Evolutionary conservation across 2,113 vertebrate species (phyloP).

Genomic region (Tylochromis polylepis): DNA sequence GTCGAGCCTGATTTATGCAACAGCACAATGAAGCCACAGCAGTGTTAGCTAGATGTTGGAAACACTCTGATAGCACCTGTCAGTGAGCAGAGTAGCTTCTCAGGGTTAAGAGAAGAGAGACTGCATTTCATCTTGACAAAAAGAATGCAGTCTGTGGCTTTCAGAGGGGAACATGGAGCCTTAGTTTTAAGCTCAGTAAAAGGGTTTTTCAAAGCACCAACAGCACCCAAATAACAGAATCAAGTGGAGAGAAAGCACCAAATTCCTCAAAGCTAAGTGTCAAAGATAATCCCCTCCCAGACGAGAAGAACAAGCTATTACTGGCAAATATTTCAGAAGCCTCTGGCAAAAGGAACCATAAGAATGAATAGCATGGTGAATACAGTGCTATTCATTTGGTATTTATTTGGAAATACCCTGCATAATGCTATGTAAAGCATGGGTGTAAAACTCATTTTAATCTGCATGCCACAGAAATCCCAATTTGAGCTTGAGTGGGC

Average conservation of each 20-base stretch:
- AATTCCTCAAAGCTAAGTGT: constrained; percentile 29
- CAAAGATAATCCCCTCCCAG: constrained; percentile 14
- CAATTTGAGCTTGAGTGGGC: background rate
- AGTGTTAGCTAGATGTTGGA: background rate
- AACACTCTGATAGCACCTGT: constrained; percentile 15
- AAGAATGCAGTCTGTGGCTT: constrained; percentile 17
- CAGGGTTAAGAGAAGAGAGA: background rate
- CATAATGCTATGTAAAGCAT: background rate
- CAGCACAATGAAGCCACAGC: background rate
- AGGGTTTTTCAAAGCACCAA: background rate
- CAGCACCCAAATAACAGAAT: constrained; percentile 4
- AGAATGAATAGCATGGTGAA: background rate
- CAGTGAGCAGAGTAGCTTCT: background rate
- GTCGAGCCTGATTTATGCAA: constrained; percentile 10
- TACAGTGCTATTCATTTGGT: background rate
- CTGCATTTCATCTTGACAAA: background rate
- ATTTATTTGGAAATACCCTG: background rate
- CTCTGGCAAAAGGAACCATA: background rate
- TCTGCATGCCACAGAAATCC: background rate
- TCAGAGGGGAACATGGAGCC: background rate
- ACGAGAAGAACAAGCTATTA: background rate
- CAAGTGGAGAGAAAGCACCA: background rate
- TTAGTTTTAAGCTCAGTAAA: background rate
- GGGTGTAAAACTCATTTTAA: background rate
- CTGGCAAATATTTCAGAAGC: background rate